phyloP scores from a whole-genome alignment of 2,797 vertebrate genomes.

The Liasis olivaceus region DNA sequence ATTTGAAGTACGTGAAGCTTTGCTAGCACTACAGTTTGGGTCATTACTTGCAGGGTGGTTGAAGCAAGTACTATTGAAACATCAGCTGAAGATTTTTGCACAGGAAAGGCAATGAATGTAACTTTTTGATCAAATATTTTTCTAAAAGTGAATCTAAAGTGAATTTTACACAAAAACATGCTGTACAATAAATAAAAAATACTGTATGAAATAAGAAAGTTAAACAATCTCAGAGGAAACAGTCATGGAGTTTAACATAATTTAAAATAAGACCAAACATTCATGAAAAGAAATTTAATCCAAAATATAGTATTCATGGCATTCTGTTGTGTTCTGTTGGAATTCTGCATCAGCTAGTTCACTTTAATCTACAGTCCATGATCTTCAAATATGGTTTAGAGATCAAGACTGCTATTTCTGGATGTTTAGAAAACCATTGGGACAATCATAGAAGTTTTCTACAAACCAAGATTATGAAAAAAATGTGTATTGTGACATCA shows the following conservation, averaged over 20 bases:
- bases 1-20: neutral
- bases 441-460: neutral
- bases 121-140: neutral
- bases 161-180: neutral
- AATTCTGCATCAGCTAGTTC: neutral
- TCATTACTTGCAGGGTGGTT: neutral
- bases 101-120: neutral
- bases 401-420: neutral
- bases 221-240: neutral
- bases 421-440: neutral
- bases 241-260: neutral
- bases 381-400: neutral
- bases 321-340: neutral
- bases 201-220: neutral
- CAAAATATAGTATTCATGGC: neutral
- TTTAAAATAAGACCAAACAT: neutral
- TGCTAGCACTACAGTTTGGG: neutral
- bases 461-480: neutral
- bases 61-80: neutral
- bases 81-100: neutral
- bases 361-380: neutral
- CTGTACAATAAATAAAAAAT: neutral
- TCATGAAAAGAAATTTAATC: neutral
- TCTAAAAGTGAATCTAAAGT: neutral
- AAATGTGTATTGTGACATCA: neutral